A percentile compares a stretch with the other conserved stretches of the same genome.
These are phyloP conservation scores for Hypena proboscidalis DNA, from an alignment of 2,888 invertebrate species.

Conservation along the genomic window DNA sequence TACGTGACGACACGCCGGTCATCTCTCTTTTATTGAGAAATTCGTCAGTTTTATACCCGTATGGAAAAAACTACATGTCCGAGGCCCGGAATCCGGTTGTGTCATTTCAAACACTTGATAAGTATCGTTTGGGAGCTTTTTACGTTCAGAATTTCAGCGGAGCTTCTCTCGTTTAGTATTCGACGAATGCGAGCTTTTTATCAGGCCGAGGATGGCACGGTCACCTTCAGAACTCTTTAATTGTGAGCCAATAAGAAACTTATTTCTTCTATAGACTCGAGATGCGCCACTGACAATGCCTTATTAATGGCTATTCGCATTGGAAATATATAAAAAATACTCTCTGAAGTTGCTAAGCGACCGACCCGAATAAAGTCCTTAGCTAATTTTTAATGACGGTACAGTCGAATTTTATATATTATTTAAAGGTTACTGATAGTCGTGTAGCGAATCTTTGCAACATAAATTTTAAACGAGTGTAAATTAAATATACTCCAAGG, in stretches of 20 bases:
- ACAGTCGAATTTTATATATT: background rate
- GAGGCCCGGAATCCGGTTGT: slow-evolving; percentile 80
- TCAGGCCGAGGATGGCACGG: slow-evolving; percentile 68
- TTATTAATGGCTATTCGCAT: slow-evolving; percentile 57
- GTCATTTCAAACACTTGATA: slow-evolving; percentile 86
- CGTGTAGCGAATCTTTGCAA: slow-evolving; percentile 7
- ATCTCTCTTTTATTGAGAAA: slow-evolving; percentile 85
- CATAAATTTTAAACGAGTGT: slow-evolving; percentile 19
- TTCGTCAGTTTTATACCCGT: slow-evolving; percentile 82
- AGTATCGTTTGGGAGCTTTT: slow-evolving; percentile 78
- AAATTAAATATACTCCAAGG: slow-evolving; percentile 25
- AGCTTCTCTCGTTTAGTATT: slow-evolving; percentile 76
- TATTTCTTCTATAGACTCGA: slow-evolving; percentile 60
- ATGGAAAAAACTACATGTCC: slow-evolving; percentile 71
- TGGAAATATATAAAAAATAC: slow-evolving; percentile 45
- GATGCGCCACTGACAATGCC: slow-evolving; percentile 62
- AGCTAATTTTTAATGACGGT: slow-evolving; percentile 15
- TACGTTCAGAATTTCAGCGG: slow-evolving; percentile 75
- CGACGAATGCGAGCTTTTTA: slow-evolving; percentile 77
- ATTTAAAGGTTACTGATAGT: slow-evolving; percentile 1
- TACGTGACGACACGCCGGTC: slow-evolving; percentile 81
- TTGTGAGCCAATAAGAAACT: slow-evolving; percentile 79
- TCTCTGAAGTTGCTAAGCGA: slow-evolving; percentile 19
- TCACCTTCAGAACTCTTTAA: slow-evolving; percentile 81
- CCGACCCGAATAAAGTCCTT: slow-evolving; percentile 27